Conservation (phyloP, 2,888 invertebrate genomes). For the Eubasilissa splendida region DNA sequence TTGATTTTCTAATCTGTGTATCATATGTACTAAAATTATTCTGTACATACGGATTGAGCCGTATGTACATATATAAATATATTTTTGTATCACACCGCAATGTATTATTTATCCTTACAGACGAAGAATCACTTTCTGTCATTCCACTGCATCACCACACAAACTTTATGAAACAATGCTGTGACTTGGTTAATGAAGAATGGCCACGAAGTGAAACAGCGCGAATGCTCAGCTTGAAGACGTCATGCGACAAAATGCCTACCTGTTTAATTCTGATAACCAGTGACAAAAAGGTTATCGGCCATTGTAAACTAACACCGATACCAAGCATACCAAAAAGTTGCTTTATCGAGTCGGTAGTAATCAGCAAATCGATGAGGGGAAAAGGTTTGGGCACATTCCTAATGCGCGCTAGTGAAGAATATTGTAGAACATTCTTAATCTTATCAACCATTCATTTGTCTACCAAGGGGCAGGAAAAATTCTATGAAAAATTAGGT, state of each 20-base stretch:
- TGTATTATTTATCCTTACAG: conserved; percentile 9
- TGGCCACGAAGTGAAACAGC: conserved; percentile 89
- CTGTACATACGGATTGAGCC: too few relatives aligned
- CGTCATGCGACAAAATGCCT: conserved; percentile 82
- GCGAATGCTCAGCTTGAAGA: conserved; percentile 81
- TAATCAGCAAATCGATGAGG: conserved; percentile 80
- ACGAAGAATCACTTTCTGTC: conserved; percentile 63
- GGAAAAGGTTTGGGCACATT: conserved; percentile 85
- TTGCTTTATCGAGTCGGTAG: conserved; percentile 88
- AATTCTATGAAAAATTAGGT: conserved; percentile 83
- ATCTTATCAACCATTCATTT: conserved; percentile 78
- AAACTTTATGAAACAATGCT: conserved; percentile 80
- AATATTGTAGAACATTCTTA: conserved; percentile 78
- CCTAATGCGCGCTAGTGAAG: conserved; percentile 82
- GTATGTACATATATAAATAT: background rate
- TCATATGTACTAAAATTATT: too few relatives aligned
- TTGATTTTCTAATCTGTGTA: too few relatives aligned
- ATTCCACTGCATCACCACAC: conserved; percentile 82
- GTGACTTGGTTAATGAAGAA: conserved; percentile 86
- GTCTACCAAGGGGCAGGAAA: conserved; percentile 82
- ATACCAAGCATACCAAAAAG: conserved; percentile 80
- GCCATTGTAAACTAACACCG: conserved; percentile 85
- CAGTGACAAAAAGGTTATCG: conserved; percentile 74
- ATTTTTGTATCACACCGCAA: background rate
- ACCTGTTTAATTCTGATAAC: conserved; percentile 80